Conservation (phyloP, 2,113 vertebrate genomes). For the Dinomys branickii region DNA sequence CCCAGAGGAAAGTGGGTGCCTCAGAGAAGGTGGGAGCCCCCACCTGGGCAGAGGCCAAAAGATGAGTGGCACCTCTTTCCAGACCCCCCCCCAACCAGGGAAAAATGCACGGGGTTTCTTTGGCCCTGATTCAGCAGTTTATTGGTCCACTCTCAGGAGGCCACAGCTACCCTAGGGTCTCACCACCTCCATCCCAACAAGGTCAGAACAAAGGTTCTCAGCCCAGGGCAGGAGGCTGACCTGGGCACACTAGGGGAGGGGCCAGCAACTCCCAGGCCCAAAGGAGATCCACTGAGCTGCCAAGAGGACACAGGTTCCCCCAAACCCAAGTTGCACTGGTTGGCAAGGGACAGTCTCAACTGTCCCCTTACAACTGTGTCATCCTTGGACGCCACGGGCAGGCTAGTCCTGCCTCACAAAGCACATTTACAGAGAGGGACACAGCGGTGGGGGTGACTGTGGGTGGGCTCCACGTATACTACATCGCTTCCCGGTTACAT, state of each 20-base stretch:
- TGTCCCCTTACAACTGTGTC: background rate
- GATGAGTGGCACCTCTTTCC: background rate
- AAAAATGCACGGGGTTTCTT: background rate
- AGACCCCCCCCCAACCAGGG: background rate
- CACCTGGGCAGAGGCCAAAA: too few species aligned
- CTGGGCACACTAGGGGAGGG: background rate
- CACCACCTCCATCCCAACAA: background rate
- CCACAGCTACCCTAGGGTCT: background rate
- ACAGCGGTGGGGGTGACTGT: background rate
- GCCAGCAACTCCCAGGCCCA: background rate
- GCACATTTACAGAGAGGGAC: background rate
- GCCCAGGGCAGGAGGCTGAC: background rate
- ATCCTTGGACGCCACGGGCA: background rate
- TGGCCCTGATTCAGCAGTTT: background rate
- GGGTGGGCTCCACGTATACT: background rate
- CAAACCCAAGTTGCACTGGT: background rate
- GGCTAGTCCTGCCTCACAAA: background rate
- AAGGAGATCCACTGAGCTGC: background rate
- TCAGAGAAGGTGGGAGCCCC: too few species aligned
- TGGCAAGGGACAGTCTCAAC: background rate
- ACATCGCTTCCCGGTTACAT: conserved; percentile 87
- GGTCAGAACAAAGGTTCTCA: background rate
- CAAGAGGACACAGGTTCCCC: background rate
- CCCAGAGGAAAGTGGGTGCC: rapidly evolving
- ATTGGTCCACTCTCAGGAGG: background rate